A percentile compares a stretch with the other conserved stretches of the same genome.
phyloP scores from a whole-genome alignment of 2,797 vertebrate genomes.

The Anabas testudineus region DNA sequence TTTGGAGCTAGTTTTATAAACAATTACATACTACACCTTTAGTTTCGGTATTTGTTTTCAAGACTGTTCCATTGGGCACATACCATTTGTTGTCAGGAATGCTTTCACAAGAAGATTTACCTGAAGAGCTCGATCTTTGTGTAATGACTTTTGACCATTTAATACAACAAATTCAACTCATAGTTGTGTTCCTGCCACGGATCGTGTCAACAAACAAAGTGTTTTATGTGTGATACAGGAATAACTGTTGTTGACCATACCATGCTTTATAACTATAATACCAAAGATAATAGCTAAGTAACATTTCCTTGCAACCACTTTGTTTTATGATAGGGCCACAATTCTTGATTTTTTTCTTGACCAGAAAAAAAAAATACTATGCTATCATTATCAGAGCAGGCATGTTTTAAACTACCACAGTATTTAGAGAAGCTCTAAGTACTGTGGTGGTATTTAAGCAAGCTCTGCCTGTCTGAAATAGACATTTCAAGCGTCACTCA shows the following conservation, averaged over 20 bases:
- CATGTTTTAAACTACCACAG: conserved; percentile 30
- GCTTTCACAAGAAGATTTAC: not conserved
- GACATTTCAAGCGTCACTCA: conserved; percentile 49
- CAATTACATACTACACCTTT: too few relatives aligned
- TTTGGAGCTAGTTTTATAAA: too few relatives aligned
- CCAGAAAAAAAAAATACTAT: conserved; percentile 15
- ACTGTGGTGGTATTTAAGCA: too few relatives aligned
- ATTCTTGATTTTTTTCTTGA: conserved; percentile 13
- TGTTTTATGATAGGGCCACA: conserved; percentile 14
- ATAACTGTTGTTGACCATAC: not conserved
- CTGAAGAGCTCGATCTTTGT: not conserved
- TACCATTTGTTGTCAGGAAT: not conserved
- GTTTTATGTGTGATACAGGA: not conserved
- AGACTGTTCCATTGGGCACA: too few relatives aligned
- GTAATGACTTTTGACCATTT: not conserved
- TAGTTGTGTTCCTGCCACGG: not conserved
- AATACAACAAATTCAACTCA: not conserved
- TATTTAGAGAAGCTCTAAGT: conserved; percentile 24
- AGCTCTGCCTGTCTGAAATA: conserved; percentile 37
- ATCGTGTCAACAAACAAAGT: not conserved
- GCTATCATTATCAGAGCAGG: conserved; percentile 17
- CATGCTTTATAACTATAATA: too few relatives aligned
- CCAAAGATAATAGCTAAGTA: too few relatives aligned
- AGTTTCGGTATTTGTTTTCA: too few relatives aligned
- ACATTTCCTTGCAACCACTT: not conserved